A percentile compares a stretch with the other conserved stretches of the same genome.
Evolutionary conservation across 1,140 invertebrate species (phyloP).

Genomic region (Eubasilissa regina): DNA sequence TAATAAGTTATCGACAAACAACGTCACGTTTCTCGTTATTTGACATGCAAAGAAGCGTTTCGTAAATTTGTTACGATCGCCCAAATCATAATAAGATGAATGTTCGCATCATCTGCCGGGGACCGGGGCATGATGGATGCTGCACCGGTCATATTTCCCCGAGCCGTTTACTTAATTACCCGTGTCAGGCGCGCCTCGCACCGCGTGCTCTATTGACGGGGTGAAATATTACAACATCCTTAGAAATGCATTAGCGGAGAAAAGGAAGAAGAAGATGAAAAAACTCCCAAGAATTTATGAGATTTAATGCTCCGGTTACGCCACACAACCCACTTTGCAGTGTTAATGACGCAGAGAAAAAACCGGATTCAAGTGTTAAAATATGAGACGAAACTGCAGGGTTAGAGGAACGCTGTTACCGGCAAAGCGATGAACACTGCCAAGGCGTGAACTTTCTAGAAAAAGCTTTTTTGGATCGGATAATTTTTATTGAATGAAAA

Average conservation of each 20-base stretch:
- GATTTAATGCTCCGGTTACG: constrained; percentile 39
- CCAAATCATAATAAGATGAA: constrained; percentile 28
- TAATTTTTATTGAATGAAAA: no score
- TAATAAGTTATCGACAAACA: no score
- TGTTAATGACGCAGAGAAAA: constrained; percentile 42
- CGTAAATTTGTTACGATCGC: constrained; percentile 30
- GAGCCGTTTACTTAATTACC: constrained; percentile 25
- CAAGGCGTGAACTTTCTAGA: no score
- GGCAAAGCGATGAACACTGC: no score
- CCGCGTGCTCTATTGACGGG: constrained; percentile 19
- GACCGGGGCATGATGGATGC: constrained; percentile 29
- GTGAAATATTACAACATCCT: constrained; percentile 35
- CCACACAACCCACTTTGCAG: constrained; percentile 31
- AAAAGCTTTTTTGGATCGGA: no score
- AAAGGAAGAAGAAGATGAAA: neutral
- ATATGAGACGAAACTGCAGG: constrained; percentile 28
- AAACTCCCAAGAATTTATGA: constrained; percentile 20
- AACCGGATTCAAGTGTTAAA: constrained; percentile 31
- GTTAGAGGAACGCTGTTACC: neutral
- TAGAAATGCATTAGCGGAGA: constrained; percentile 31
- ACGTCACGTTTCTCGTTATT: no score
- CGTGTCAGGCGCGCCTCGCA: constrained; percentile 18
- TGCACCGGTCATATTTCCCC: constrained; percentile 33
- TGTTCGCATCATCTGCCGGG: neutral
- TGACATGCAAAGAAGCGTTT: constrained; percentile 11